These are phyloP conservation scores for Silurus glanis DNA, from an alignment of 2,113 vertebrate species.

Conservation along the genomic window DNA sequence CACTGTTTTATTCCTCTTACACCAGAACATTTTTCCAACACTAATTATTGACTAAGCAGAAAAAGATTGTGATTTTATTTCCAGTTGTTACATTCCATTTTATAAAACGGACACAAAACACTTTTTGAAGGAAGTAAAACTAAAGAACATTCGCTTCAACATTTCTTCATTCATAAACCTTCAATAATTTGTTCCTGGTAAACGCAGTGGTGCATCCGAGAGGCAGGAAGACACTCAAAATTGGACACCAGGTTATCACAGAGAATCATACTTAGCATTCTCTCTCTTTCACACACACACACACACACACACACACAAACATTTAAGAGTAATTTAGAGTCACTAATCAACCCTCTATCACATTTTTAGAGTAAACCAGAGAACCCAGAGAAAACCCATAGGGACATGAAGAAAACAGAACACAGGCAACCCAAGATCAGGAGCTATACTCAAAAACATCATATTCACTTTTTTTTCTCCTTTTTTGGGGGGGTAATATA, in stretches of 20 bases:
- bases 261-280: neutral
- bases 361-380: neutral
- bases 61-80: no score
- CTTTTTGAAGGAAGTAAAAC: neutral
- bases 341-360: neutral
- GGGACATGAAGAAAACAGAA: slow-evolving; percentile 1
- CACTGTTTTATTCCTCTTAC: neutral
- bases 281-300: no score
- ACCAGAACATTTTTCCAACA: no score
- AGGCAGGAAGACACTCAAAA: neutral
- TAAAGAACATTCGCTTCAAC: neutral
- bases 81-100: neutral
- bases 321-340: slow-evolving; percentile 1
- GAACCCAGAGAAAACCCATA: neutral
- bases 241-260: no score
- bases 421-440: neutral
- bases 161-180: neutral
- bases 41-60: neutral
- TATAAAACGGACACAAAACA: neutral
- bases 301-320: neutral
- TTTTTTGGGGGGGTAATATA: neutral
- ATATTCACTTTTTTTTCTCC: neutral
- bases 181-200: neutral
- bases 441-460: neutral
- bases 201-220: neutral